Evolutionary conservation across 2,797 vertebrate genomes (phyloP), one percentile per base, ranked within the genome.

Genomic region (Discoglossus pictus): DNA sequence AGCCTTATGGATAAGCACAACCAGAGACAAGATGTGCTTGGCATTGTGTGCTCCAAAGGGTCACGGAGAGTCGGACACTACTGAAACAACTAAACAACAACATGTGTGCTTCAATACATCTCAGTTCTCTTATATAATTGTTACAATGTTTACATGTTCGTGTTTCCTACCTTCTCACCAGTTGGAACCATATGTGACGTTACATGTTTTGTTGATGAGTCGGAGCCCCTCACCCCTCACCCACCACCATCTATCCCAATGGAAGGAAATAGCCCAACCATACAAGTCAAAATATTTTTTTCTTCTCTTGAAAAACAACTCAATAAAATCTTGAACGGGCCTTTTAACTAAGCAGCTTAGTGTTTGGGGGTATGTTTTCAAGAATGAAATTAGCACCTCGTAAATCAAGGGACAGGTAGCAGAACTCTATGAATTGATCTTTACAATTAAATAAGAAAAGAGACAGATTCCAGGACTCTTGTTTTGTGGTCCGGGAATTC

Each of bases 321-420:
- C 12, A 47, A 47, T 47, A 47, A 47, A 47, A 47, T 23, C 18
- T n/a, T 13, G 23, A 47, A 47, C 5, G 9, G 6, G 11, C 20
- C 44, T 47, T 44, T 47, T 23, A 47, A 24, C 44, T 23, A 47
- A 47, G 23, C 20, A 47, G 44, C 44, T 24, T 47, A 6, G 20
- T 21, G 44, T 47, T 47, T 47, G 44, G 44, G 18, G 44, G 44
- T 23, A 3, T 47, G 44, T 47, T 47, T 47, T 47, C 18, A 21
- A 47, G 44, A 23, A 47, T 47, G 44, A 47, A 47, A 47, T 47
- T 47, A 47, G 44, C 44, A 47, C 44, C 21, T 47, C 44, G 12
- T 47, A 47, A 47, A 47, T 47, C 20, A 24, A 11, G 44, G 44
- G 18, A 47, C 7, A 12, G 18, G 44, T 47, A 47, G 44, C 44